phyloP scores from a whole-genome alignment of 2,797 vertebrate species.

The Sebastes baramenuke region DNA sequence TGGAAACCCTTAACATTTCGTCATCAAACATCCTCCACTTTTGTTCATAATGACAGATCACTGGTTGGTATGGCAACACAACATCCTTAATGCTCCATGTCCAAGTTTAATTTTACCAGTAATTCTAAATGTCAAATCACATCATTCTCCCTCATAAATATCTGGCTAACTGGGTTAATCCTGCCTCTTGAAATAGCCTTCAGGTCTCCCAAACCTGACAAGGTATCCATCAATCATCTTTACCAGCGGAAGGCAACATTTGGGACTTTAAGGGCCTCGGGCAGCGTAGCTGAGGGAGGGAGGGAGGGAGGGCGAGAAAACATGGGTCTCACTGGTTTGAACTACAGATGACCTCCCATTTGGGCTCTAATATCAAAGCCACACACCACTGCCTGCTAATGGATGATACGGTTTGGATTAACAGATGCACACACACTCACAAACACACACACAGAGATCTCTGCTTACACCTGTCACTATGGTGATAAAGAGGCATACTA shows the following conservation, averaged over 20 bases:
- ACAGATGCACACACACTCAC: background rate
- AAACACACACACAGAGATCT: background rate
- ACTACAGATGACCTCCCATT: constrained; percentile 53
- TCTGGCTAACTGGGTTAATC: constrained; percentile 31
- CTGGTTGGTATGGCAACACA: constrained; percentile 33
- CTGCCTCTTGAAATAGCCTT: constrained; percentile 31
- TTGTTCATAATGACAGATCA: constrained; percentile 10
- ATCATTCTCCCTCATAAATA: constrained; percentile 14
- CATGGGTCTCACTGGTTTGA: constrained; percentile 33
- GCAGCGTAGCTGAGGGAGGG: background rate
- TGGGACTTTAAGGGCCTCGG: background rate
- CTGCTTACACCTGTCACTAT: constrained; percentile 27
- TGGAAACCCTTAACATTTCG: background rate
- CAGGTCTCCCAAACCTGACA: background rate
- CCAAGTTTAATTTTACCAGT: constrained; percentile 22
- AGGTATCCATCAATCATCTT: constrained; percentile 20
- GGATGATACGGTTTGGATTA: constrained; percentile 43
- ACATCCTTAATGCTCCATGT: constrained; percentile 21
- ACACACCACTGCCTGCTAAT: constrained; percentile 43
- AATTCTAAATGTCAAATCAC: constrained; percentile 28
- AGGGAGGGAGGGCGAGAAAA: background rate
- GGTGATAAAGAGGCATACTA: background rate
- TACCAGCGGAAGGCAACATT: constrained; percentile 7
- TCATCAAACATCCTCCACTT: constrained; percentile 5
- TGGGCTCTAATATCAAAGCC: constrained; percentile 41